phyloP scores from a whole-genome alignment of 2,113 vertebrate genomes.

The Suncus etruscus region DNA sequence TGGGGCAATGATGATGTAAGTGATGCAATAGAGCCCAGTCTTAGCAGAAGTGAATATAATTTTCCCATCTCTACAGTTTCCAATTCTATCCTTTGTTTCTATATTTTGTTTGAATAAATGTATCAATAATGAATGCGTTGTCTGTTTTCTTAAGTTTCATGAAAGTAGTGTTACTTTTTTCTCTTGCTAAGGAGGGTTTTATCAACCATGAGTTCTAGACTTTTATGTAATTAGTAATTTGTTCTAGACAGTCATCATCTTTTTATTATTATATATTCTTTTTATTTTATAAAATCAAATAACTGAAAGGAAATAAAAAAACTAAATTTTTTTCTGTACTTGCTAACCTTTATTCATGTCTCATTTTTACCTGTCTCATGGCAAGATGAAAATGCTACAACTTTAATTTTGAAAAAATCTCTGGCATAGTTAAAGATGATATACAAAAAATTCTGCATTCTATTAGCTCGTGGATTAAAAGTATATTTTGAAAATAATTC shows the following conservation, averaged over 20 bases:
- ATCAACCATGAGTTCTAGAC: neutral
- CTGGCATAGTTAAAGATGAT: neutral
- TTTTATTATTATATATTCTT: neutral
- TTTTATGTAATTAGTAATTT: neutral
- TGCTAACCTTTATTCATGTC: neutral
- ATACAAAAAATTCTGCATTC: neutral
- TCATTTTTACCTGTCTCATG: neutral
- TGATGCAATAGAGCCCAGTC: fast-evolving
- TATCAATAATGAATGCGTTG: fast-evolving
- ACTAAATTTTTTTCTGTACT: neutral
- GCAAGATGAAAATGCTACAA: neutral
- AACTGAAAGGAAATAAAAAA: neutral
- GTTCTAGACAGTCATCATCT: neutral
- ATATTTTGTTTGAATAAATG: neutral
- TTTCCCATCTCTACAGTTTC: neutral
- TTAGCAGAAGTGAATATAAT: neutral
- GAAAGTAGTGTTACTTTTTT: neutral
- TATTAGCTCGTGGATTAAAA: neutral
- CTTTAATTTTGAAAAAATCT: conserved; percentile 17
- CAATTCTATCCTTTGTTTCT: neutral
- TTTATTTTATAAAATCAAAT: neutral
- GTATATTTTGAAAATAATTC: neutral
- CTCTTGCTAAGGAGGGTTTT: neutral
- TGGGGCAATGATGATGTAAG: fast-evolving
- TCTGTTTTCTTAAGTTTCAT: neutral